Percentiles rank a stretch among this genome's conserved stretches.
These are phyloP conservation scores for Falco punctatus DNA, from an alignment of 2,113 vertebrate genomes.

Conservation along the genomic window DNA sequence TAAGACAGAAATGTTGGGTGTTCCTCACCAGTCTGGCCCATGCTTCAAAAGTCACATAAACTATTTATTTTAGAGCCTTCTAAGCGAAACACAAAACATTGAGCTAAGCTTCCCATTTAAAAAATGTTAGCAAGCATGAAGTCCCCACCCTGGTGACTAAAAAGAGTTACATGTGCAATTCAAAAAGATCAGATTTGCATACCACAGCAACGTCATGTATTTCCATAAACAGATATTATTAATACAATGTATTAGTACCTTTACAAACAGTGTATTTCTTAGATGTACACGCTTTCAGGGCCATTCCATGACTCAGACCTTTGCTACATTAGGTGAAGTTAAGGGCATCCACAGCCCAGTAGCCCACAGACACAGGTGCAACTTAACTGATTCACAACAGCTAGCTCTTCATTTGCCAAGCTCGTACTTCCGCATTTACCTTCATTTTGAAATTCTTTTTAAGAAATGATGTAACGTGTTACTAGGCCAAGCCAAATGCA, in stretches of 20 bases:
- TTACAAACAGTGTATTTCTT: not conserved
- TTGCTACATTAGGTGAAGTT: not conserved
- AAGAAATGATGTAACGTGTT: not conserved
- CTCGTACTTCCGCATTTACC: not conserved
- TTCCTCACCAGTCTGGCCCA: not conserved
- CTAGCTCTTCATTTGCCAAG: not conserved
- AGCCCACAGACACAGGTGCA: not conserved
- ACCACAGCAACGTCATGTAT: too few species aligned
- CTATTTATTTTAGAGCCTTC: not conserved
- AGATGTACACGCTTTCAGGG: not conserved
- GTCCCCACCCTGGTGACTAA: not conserved
- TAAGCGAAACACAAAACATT: not conserved
- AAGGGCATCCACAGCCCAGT: not conserved
- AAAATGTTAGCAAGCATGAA: not conserved
- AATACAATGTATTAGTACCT: not conserved
- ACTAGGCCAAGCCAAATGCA: not conserved
- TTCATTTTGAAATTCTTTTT: not conserved
- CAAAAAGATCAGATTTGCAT: not conserved
- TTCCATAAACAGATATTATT: not conserved
- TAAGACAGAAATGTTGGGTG: not conserved
- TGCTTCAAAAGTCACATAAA: not conserved
- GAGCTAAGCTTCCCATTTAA: not conserved
- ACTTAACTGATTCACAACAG: rapidly evolving
- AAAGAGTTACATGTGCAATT: not conserved
- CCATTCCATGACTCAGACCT: not conserved